Percentiles rank a stretch among this genome's conserved stretches.
Evolutionary conservation across 2,113 vertebrate species (phyloP).

Genomic region (Malaclemys terrapin): DNA sequence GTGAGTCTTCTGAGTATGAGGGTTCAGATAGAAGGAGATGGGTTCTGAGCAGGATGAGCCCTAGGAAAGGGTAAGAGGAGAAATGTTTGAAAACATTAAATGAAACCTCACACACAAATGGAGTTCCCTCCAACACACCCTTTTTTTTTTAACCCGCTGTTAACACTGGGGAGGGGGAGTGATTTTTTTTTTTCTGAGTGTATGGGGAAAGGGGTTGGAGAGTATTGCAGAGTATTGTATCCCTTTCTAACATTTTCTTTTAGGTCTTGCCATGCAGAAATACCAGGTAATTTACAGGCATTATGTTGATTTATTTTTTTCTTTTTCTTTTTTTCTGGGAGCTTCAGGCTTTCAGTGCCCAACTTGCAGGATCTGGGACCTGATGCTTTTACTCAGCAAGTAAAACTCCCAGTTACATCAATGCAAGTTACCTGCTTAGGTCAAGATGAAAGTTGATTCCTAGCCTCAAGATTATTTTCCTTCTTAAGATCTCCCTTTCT

Average conservation of each 20-base stretch:
- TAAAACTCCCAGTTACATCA: background rate
- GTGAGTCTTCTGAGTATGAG: too few species aligned
- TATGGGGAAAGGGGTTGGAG: too few species aligned
- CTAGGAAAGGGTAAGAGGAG: too few species aligned
- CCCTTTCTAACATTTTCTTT: slow-evolving; percentile 53
- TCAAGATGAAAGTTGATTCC: background rate
- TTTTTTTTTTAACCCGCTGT: too few species aligned
- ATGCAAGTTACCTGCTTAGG: background rate
- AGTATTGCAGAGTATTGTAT: background rate
- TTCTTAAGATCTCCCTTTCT: slow-evolving; percentile 25
- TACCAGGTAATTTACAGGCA: background rate
- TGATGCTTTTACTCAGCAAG: background rate
- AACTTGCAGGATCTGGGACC: background rate
- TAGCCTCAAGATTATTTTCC: background rate
- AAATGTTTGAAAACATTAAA: too few species aligned
- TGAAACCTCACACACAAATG: too few species aligned
- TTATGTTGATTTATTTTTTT: background rate
- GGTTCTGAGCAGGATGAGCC: too few species aligned
- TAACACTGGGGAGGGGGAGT: too few species aligned
- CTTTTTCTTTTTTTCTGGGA: background rate
- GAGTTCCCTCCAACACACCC: too few species aligned
- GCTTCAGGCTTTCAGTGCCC: background rate
- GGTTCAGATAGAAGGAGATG: too few species aligned
- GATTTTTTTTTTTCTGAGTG: too few species aligned
- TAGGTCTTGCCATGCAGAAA: background rate